Evolutionary conservation across 2,113 vertebrate genomes (phyloP).

Genomic region (Calonectris borealis): DNA sequence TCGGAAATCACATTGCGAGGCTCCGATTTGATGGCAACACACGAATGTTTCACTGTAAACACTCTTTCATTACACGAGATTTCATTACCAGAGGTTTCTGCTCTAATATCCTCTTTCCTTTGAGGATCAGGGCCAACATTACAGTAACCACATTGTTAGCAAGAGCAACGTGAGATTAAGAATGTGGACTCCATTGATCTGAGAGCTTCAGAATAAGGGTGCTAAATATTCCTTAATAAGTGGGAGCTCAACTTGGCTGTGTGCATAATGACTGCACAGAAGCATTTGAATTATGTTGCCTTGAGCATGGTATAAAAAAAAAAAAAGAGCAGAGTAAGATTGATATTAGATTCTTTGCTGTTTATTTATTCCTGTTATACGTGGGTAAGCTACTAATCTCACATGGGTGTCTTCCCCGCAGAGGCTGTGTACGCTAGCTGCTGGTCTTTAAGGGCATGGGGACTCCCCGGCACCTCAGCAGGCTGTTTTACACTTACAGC

Average conservation of each 20-base stretch:
- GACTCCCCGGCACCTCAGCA: not conserved
- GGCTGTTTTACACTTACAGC: not conserved
- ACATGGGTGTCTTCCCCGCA: not conserved
- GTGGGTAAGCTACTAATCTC: conserved; percentile 32
- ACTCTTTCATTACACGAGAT: conserved; percentile 22
- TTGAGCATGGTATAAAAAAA: not conserved
- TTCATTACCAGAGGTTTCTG: conserved; percentile 60
- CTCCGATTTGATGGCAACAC: conserved; percentile 34
- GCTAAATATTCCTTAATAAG: conserved; percentile 55
- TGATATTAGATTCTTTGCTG: conserved; percentile 42
- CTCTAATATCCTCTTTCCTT: conserved; percentile 57
- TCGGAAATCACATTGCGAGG: not conserved
- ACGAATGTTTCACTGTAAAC: conserved; percentile 9
- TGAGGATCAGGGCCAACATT: conserved; percentile 26
- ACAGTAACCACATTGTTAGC: conserved; percentile 46
- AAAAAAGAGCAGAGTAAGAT: conserved; percentile 34
- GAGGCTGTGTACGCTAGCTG: not conserved
- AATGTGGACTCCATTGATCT: conserved; percentile 17
- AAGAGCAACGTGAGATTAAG: conserved; percentile 44
- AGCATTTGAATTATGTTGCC: conserved; percentile 58
- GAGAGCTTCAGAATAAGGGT: conserved; percentile 10
- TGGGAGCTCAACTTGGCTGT: conserved; percentile 19
- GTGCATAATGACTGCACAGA: conserved; percentile 24
- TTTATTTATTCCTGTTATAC: conserved; percentile 41
- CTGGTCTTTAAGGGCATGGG: not conserved